A percentile compares a stretch with the other conserved stretches of the same genome.
phyloP scores from a whole-genome alignment of 2,797 vertebrate genomes.

The Chiloscyllium punctatum region DNA sequence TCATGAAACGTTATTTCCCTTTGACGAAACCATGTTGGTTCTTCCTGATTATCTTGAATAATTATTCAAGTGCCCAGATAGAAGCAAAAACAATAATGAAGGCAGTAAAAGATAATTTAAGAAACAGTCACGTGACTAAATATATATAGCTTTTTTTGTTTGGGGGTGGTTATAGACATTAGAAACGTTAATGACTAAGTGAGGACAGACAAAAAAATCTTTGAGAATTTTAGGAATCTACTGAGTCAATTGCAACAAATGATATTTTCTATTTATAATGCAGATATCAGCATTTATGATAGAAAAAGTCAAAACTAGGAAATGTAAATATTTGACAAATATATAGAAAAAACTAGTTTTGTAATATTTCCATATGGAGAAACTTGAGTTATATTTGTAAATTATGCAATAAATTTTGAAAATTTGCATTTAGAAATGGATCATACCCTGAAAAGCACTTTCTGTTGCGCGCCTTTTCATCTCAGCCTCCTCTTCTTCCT shows the following conservation, averaged over 20 bases:
- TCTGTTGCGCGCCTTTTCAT: constrained; percentile 83
- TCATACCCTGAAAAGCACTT: constrained; percentile 83
- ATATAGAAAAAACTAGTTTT: background rate
- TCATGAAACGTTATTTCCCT: too few species aligned
- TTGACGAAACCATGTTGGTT: too few species aligned
- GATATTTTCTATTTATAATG: background rate
- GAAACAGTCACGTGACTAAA: background rate
- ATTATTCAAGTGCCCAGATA: too few species aligned
- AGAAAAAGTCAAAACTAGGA: background rate
- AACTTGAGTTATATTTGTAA: background rate
- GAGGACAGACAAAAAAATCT: background rate
- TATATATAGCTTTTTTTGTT: background rate
- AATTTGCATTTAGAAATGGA: constrained; percentile 27
- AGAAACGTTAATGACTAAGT: too few species aligned
- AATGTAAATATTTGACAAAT: background rate
- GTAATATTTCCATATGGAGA: background rate
- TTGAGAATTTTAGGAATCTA: background rate
- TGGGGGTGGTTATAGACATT: background rate
- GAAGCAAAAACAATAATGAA: background rate
- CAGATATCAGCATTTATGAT: background rate
- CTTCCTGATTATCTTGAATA: too few species aligned
- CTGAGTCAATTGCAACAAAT: background rate
- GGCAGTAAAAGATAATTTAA: background rate
- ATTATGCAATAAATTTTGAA: background rate
- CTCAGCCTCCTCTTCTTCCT: constrained; percentile 84